Base-by-base conservation (phyloP, 1,140 invertebrate genomes). In the Apis cerana region DNA sequence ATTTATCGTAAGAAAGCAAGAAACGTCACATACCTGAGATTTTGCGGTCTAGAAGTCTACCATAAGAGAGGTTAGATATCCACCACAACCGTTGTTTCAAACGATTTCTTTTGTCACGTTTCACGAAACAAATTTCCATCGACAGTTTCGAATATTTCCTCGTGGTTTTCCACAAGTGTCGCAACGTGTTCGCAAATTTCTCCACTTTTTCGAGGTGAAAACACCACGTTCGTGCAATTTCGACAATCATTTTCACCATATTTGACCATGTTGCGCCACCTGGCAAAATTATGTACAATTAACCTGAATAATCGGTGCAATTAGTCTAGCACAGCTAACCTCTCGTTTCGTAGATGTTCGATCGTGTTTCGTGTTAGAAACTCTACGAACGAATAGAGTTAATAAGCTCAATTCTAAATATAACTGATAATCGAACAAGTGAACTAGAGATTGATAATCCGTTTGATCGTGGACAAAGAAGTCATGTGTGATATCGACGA, bases 221-320 rank as follows among this genome's bases (percentile, higher is more conserved):
- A 72, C 56, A 19, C 7, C 54, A 1, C 8, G 52, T 7, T 43
- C n/a, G 13, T 8, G 2, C 15, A 9, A 15, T 50, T 23, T 48
- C 21, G n/a, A 74, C 52, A 19, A 33, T 48, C 77, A 72, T 81
- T 76, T 81, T 76, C 80, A 76, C 64, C 43, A 4, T 33, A 43
- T n/a, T n/a, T 48, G 68, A 62, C 1, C 9, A 33, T 54, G 58
- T 52, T 9, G 65, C n/a, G 23, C n/a, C 67, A 62, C 43, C 15
- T 43, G 9, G n/a, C 7, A 21, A 75, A 75, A 58, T 43, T n/a
- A 17, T 54, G 33, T 4, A 27, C 59, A 81, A 81, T 81, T 81
- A 81, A 23, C 7, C 19, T 17, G 62, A 3, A 75, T n/a, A 75
- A 81, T 58, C 79, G 71, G 33, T 9, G 79, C 71, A 75, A 81